phyloP scores from a whole-genome alignment of 2,797 vertebrate species.

The Pristis pectinata region DNA sequence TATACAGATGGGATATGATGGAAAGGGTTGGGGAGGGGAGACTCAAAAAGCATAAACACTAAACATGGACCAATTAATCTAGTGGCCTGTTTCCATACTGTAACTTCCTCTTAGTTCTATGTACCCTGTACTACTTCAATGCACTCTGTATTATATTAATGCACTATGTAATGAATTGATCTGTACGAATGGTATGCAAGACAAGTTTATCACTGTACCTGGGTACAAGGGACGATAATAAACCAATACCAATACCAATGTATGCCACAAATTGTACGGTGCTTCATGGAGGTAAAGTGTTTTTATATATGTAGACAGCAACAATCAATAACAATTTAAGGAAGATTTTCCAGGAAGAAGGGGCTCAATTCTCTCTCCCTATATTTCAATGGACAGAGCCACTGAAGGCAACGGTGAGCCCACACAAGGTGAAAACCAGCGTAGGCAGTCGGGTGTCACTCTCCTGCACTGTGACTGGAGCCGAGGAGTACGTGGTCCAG shows the following conservation, averaged over 20 bases:
- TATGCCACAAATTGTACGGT: background rate
- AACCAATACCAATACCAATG: too few relatives aligned
- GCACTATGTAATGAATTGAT: too few relatives aligned
- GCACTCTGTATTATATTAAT: too few relatives aligned
- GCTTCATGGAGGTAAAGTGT: background rate
- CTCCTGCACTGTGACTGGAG: slow-evolving; percentile 86
- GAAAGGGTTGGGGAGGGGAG: background rate
- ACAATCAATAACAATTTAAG: background rate
- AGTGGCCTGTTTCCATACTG: background rate
- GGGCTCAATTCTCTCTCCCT: background rate
- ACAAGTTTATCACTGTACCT: too few relatives aligned
- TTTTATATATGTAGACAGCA: background rate
- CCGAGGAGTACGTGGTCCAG: slow-evolving; percentile 85
- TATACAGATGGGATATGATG: background rate
- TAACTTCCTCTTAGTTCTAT: background rate
- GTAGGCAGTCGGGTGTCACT: slow-evolving; percentile 95
- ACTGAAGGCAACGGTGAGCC: slow-evolving; percentile 86
- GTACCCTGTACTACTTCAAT: too few relatives aligned
- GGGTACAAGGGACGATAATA: too few relatives aligned
- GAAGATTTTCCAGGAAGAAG: background rate
- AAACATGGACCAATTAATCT: background rate
- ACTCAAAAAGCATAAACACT: background rate
- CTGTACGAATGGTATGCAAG: too few relatives aligned
- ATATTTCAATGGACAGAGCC: slow-evolving; percentile 65
- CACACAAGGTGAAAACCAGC: slow-evolving; percentile 89